A percentile compares a stretch with the other conserved stretches of the same genome.
phyloP scores from a whole-genome alignment of 2,888 invertebrate genomes.

The Norana najaformis region DNA sequence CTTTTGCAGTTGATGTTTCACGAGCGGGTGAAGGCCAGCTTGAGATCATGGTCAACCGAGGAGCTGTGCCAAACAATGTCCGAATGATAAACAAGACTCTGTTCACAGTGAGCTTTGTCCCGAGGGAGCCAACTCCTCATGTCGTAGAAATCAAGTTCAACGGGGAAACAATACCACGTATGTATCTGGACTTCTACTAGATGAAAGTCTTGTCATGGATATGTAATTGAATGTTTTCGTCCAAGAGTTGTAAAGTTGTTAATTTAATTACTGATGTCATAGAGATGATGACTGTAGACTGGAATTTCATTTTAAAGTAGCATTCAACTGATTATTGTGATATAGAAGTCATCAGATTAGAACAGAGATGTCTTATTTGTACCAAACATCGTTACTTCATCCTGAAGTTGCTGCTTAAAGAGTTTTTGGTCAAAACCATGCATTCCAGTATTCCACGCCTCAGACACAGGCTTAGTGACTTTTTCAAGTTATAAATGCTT shows the following conservation, averaged over 20 bases:
- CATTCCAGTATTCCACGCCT: too few relatives aligned
- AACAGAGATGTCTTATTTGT: background rate
- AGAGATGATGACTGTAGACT: background rate
- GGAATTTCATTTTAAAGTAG: background rate
- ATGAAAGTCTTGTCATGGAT: background rate
- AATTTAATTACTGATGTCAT: background rate
- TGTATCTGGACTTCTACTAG: constrained; percentile 37
- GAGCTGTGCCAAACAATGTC: constrained; percentile 31
- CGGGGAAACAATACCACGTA: constrained; percentile 64
- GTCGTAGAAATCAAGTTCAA: constrained; percentile 80
- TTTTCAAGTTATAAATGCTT: too few relatives aligned
- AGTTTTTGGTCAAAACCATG: too few relatives aligned
- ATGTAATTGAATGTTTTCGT: background rate
- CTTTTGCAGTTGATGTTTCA: constrained; percentile 36
- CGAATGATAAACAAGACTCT: constrained; percentile 34
- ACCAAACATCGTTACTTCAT: too few relatives aligned
- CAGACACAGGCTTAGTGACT: too few relatives aligned
- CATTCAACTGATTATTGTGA: background rate
- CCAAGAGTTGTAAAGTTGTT: background rate
- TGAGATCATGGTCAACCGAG: constrained; percentile 38
- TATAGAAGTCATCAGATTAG: background rate
- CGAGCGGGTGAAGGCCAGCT: constrained; percentile 40
- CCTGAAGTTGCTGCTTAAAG: too few relatives aligned
- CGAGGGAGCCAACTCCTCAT: constrained; percentile 83
- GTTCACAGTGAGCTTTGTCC: constrained; percentile 76